Base-by-base conservation (phyloP, 2,888 invertebrate genomes). In the Drosophila subsilvestris region DNA sequence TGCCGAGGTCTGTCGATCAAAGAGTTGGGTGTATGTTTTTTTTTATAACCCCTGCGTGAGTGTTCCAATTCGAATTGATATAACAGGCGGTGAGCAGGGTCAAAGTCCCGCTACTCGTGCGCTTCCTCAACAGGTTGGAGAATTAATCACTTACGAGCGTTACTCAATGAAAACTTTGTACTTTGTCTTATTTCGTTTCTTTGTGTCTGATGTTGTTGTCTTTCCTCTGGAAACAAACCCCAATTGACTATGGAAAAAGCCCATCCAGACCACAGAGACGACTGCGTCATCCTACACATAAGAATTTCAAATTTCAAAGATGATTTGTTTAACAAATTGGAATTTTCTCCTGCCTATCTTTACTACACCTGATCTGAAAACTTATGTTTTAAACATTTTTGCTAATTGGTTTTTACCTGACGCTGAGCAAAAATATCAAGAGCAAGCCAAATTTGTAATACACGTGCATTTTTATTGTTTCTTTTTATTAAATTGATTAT, bases 361-460 rank as follows among this genome's bases (percentile, higher is more conserved):
- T 14, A 14, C 14, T 14, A 37, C 14, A 7, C n/a, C 14, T 7
- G 37, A 37, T n/a, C n/a, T n/a, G 7, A n/a, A 37, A 37, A n/a
- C 2, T 7, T 2, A 37, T 37, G 37, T 37, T n/a, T 6, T 53
- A 61, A 53, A 56, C 27, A 53, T 61, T 49, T 44, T 32, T 29
- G 22, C 5, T 4, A 27, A 14, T 44, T 20, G 53, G 14, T 37
- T 62, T 80, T 90, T 91, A 91, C 91, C 91, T 91, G 79, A 89
- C 81, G 78, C 88, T 90, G 80, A 91, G 86, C 81, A 91, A 79
- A 78, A 91, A 90, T 80, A 91, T 90, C 63, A 91, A 76, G 73
- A 91, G 79, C 87, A 91, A 87, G 89, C 91, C 91, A 79, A 90
- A 90, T 86, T 90, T 91, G 75, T 90, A 91, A 79, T 91, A 87